phyloP scores from a whole-genome alignment of 2,797 vertebrate species.

The Pantherophis vulpinus region DNA sequence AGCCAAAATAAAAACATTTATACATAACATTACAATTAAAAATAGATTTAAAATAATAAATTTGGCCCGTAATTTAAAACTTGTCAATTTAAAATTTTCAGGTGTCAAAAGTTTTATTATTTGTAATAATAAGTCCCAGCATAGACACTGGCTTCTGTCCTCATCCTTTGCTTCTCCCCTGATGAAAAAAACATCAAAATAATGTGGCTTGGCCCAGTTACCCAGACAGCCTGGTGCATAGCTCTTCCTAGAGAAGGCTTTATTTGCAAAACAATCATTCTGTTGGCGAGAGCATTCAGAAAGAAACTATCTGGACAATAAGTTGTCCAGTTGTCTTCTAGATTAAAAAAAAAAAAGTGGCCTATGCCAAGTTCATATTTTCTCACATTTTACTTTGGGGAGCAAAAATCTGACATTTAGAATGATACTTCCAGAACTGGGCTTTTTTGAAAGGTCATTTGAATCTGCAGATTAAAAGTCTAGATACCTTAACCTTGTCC shows the following conservation, averaged over 20 bases:
- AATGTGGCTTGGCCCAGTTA: not conserved
- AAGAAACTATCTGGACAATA: not conserved
- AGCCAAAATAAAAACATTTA: too few species aligned
- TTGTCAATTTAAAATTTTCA: too few species aligned
- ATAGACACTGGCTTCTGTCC: slow-evolving; percentile 34
- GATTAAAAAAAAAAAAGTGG: fast-evolving
- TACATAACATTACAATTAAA: too few species aligned
- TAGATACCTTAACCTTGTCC: not conserved
- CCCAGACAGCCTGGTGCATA: not conserved
- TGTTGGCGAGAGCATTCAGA: not conserved
- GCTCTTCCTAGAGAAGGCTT: not conserved
- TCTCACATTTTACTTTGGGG: not conserved
- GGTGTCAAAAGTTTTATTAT: not conserved
- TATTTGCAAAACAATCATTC: not conserved
- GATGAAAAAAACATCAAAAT: slow-evolving; percentile 12
- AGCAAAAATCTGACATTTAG: not conserved
- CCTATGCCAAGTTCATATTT: not conserved
- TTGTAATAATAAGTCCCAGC: not conserved
- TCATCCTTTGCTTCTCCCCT: not conserved
- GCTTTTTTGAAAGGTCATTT: not conserved
- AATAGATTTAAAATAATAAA: too few species aligned
- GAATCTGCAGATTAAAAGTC: not conserved
- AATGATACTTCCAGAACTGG: not conserved
- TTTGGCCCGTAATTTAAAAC: too few species aligned
- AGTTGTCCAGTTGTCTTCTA: not conserved